Base-by-base conservation (phyloP, 2,888 invertebrate genomes). In the Amphipoea oculea region DNA sequence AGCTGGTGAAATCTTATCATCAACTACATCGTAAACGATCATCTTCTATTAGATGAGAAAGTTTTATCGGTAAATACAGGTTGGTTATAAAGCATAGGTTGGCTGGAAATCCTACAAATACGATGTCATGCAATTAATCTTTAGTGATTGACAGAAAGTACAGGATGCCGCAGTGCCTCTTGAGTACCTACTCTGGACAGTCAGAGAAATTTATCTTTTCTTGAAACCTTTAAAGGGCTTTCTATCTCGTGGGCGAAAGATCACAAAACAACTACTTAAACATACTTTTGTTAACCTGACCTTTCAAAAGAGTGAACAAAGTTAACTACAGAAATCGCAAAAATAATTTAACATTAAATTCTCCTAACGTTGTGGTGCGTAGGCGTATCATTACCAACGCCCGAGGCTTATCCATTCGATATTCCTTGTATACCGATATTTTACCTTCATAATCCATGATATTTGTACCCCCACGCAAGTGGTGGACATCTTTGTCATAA, bases 401-500 rank as follows among this genome's bases (percentile, higher is more conserved):
- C 77, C 23, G 17, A 67, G 85, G 85, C 86, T 81, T 82, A 80
- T 83, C 65, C 70, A 57, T 82, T 76, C 60, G 68, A 82, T 78
- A 77, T 78, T 72, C 63, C 80, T 80, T 78, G 76, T 79, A 78
- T 80, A 62, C 36, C 42, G 4, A 79, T 74, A 86, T 79, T 82
- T 87, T 82, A 82, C 85, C 77, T 85, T 83, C 82, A 78, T 84
- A 83, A 80, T 70, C 77, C 81, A 75, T 73, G 67, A 76, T 80
- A 84, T 84, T 82, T 67, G 71, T 79, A 85, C 73, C 36, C 83
- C 87, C 70, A 84, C 87, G 79, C 82, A 76, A 72, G 40, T 69
- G 23, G 71, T 45, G 81, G 85, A 82, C 84, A 84, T 88, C 83
- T 88, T 83, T 77, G 79, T 79, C 78, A 85, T 81, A 88, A 89